Conservation (phyloP, 1,140 invertebrate species). For the Cotesia glomerata region DNA sequence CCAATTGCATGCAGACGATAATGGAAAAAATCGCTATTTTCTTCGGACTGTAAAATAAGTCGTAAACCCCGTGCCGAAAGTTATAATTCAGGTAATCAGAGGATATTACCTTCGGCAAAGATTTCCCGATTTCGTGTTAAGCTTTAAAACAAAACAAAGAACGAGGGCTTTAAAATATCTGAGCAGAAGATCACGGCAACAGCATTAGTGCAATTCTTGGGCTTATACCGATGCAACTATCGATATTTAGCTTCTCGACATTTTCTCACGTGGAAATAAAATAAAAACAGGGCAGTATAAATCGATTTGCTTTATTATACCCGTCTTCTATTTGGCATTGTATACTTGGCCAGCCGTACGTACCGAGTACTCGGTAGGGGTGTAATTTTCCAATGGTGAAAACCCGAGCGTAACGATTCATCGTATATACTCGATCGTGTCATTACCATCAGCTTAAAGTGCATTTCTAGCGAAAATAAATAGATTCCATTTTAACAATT, state of each 20-base stretch:
- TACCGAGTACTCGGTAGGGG: not conserved
- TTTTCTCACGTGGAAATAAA: constrained; percentile 1
- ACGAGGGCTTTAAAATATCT: not conserved
- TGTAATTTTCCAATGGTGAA: constrained; percentile 14
- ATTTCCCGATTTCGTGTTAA: constrained; percentile 19
- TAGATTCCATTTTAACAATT: constrained; percentile 11
- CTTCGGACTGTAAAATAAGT: constrained; percentile 25
- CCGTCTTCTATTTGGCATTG: not conserved
- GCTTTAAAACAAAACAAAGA: not conserved
- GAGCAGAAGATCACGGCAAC: not conserved
- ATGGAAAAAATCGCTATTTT: constrained; percentile 25
- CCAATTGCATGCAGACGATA: constrained; percentile 18
- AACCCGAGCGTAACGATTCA: constrained; percentile 13
- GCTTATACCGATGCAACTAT: not conserved
- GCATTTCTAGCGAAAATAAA: constrained; percentile 30
- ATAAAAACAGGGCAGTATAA: not conserved
- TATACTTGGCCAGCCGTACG: not conserved
- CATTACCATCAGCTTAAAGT: constrained; percentile 24
- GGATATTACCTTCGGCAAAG: constrained; percentile 16
- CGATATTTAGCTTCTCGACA: not conserved
- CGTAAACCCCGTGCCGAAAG: constrained; percentile 9
- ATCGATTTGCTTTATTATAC: not conserved
- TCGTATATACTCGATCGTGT: constrained; percentile 5
- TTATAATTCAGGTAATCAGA: constrained; percentile 13
- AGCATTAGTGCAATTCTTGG: not conserved